A percentile compares a stretch with the other conserved stretches of the same genome.
Evolutionary conservation across 2,888 invertebrate genomes (phyloP).

Genomic region (Lycocerus yunnanus): DNA sequence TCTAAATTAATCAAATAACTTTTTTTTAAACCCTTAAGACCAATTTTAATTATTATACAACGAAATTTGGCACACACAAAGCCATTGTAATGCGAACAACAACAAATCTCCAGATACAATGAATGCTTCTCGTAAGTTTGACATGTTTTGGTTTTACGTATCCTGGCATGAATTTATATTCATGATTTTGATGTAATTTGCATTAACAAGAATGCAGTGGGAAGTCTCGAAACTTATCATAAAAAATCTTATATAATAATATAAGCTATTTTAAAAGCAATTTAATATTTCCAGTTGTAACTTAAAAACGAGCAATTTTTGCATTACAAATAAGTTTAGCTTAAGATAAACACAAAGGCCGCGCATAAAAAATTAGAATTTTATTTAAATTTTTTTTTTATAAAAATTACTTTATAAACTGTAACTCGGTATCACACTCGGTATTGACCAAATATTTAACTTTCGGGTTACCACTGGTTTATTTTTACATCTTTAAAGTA

Average conservation of each 20-base stretch:
- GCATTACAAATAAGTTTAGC: neutral
- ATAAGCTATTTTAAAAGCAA: neutral
- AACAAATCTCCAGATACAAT: neutral
- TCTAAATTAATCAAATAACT: neutral
- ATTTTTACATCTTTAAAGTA: neutral
- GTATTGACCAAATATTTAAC: too few species aligned
- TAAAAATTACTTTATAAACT: neutral
- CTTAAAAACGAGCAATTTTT: neutral
- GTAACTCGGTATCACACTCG: neutral
- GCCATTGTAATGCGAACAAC: neutral
- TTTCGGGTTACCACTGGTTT: neutral
- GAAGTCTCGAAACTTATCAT: neutral
- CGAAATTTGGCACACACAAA: neutral
- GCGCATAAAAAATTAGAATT: neutral
- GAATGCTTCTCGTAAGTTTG: neutral
- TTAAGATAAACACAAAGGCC: neutral
- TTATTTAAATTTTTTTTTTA: neutral
- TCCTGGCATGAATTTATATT: neutral
- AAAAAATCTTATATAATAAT: too few species aligned
- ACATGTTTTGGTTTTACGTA: neutral
- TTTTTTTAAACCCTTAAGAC: neutral
- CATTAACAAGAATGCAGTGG: neutral
- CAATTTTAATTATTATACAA: neutral
- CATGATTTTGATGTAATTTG: neutral
- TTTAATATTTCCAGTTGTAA: neutral